Conservation (phyloP, 2,888 invertebrate species). For the Drosophila prostipennis region DNA sequence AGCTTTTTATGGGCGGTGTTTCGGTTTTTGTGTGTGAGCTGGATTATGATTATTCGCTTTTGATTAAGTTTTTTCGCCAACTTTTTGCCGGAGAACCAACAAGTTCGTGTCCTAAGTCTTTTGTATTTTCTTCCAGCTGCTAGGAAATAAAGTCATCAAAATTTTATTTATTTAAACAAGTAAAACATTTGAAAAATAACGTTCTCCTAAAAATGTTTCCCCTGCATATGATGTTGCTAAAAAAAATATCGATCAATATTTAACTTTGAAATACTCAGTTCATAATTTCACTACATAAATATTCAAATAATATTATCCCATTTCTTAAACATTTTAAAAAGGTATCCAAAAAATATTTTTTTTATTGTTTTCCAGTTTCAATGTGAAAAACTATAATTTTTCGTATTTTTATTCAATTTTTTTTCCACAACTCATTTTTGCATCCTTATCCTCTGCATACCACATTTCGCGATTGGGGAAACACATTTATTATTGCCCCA, state of each 20-base stretch:
- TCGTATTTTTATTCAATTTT: too few relatives aligned
- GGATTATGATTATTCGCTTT: conserved; percentile 26
- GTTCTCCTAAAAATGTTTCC: too few relatives aligned
- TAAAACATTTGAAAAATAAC: background rate
- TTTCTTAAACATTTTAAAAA: too few relatives aligned
- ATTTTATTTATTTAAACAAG: background rate
- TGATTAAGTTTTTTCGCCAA: conserved; percentile 24
- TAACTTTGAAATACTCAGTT: too few relatives aligned
- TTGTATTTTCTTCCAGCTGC: conserved; percentile 7
- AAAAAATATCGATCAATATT: too few relatives aligned
- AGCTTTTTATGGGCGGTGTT: conserved; percentile 46
- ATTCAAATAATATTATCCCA: too few relatives aligned
- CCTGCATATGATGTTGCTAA: too few relatives aligned
- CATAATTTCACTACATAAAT: too few relatives aligned
- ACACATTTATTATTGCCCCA: conserved; percentile 19
- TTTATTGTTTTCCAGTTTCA: too few relatives aligned
- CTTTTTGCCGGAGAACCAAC: background rate
- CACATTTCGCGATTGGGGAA: conserved; percentile 8
- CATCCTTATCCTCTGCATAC: background rate
- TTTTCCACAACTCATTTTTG: too few relatives aligned
- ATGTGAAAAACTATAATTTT: too few relatives aligned
- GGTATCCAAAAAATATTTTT: too few relatives aligned
- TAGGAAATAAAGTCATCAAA: conserved; percentile 53
- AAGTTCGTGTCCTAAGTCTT: conserved; percentile 35
- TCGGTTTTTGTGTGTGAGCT: background rate